Percentiles rank a stretch among this genome's conserved stretches.
Conservation (phyloP, 2,113 vertebrate species). For the human (Homo sapiens) region GRCh38 chr1:72973501-72974000, state of each 20-base stretch:
- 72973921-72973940: neutral
- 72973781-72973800: neutral
- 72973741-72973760: neutral
- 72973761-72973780: neutral
- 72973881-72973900: neutral
- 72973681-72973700: neutral
- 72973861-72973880: neutral
- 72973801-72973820: neutral
- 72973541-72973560: neutral
- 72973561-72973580: neutral
- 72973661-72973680: neutral
- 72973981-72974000: neutral
- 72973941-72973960: neutral
- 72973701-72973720: neutral
- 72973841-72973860: neutral
- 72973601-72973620: neutral
- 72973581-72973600: neutral
- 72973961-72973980: neutral
- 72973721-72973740: neutral
- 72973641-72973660: neutral
- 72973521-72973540: neutral
- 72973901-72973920: neutral
- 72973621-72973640: neutral
- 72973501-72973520: neutral
- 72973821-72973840: neutral